These are phyloP conservation scores for Ispidina lecontei DNA, from an alignment of 2,797 vertebrate genomes.

Conservation along the genomic window DNA sequence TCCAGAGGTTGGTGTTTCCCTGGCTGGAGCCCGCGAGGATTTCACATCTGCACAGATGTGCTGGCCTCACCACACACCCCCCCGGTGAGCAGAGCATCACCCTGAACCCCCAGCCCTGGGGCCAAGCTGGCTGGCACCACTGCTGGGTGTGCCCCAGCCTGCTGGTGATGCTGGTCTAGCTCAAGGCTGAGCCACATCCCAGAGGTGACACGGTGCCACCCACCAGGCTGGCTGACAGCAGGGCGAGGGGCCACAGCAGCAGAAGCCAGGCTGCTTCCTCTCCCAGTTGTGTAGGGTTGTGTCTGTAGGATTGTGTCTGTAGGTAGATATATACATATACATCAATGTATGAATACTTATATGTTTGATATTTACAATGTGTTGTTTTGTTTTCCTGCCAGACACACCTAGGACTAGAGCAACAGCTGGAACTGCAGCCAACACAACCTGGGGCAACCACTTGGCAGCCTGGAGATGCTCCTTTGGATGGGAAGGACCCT, in stretches of 20 bases:
- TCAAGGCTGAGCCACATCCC: neutral
- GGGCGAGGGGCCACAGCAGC: neutral
- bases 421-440: neutral
- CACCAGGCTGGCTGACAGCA: accelerated
- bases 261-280: neutral
- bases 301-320: accelerated
- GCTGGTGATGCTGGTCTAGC: neutral
- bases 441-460: neutral
- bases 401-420: neutral
- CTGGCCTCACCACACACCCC: neutral
- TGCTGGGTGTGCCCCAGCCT: too few species aligned
- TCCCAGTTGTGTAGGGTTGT: neutral
- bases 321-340: neutral
- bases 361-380: too few species aligned
- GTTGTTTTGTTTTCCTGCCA: neutral
- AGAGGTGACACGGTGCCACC: neutral
- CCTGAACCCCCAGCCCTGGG: neutral
- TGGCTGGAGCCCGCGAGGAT: constrained; percentile 64
- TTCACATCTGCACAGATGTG: constrained; percentile 77
- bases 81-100: neutral
- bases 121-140: neutral
- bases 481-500: accelerated
- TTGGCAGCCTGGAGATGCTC: neutral
- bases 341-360: neutral
- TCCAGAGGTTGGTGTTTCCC: constrained; percentile 53